Conservation (phyloP, 2,797 vertebrate genomes). For the Paedocypris micromegethes region DNA sequence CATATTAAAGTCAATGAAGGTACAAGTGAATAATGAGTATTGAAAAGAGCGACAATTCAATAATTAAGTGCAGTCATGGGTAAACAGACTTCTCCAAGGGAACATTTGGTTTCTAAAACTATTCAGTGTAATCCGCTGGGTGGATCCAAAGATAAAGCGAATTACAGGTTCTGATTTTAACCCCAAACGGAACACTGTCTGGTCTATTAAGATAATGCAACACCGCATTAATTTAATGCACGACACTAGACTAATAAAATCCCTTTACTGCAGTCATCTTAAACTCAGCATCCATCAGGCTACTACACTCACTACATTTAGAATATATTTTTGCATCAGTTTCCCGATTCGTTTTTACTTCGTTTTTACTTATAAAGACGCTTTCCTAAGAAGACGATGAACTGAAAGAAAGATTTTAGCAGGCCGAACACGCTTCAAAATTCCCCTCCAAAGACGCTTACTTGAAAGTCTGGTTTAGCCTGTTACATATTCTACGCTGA, state of each 20-base stretch:
- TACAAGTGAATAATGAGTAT: no score
- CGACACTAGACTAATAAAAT: conserved; percentile 5
- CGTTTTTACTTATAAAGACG: no score
- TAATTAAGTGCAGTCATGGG: no score
- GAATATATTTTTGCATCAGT: no score
- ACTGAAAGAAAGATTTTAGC: no score
- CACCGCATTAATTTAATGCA: conserved; percentile 4
- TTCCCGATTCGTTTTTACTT: no score
- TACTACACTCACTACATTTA: no score
- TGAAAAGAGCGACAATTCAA: no score
- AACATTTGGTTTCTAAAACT: conserved; percentile 52
- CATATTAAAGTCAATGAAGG: no score
- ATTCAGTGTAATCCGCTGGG: conserved; percentile 48
- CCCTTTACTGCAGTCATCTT: background rate
- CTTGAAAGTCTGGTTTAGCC: conserved; percentile 24
- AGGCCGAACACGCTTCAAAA: background rate
- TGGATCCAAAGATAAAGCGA: conserved; percentile 36
- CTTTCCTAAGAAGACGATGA: no score
- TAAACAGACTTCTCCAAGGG: conserved; percentile 36
- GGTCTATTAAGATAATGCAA: conserved; percentile 6
- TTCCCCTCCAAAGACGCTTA: background rate
- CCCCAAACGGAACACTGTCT: conserved; percentile 23
- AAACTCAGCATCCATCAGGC: background rate
- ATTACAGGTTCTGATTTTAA: conserved; percentile 25
- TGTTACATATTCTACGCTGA: background rate